Percentiles rank a stretch among this genome's conserved stretches.
phyloP scores from a whole-genome alignment of 2,888 invertebrate genomes.

The Metopia argyrocephala region DNA sequence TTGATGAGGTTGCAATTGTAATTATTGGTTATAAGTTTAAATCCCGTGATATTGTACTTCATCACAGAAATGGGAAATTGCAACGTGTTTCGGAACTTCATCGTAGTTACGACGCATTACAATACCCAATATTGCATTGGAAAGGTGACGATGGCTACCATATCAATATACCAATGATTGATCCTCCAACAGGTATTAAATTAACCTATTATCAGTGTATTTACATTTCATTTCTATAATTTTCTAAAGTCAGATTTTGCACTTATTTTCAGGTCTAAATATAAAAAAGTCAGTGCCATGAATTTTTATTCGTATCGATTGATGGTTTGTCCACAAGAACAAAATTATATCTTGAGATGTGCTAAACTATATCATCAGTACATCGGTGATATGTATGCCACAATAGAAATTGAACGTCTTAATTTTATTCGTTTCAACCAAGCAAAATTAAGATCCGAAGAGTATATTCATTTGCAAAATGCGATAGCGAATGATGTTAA shows the following conservation, averaged over 20 bases:
- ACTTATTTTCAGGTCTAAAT: constrained; percentile 20
- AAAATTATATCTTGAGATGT: constrained; percentile 30
- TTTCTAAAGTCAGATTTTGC: constrained; percentile 8
- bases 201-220: constrained; percentile 4
- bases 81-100: constrained; percentile 46
- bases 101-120: constrained; percentile 32
- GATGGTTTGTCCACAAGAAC: constrained; percentile 49
- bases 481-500: too few relatives aligned
- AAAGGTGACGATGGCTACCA: constrained; percentile 55
- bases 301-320: constrained; percentile 53
- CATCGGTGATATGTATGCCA: constrained; percentile 74
- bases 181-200: constrained; percentile 46
- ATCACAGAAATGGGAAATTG: constrained; percentile 51
- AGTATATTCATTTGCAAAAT: constrained; percentile 73
- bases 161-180: constrained; percentile 29
- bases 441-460: constrained; percentile 38
- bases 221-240: constrained; percentile 12
- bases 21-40: constrained; percentile 70
- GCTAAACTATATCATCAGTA: constrained; percentile 61
- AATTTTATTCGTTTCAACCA: constrained; percentile 71
- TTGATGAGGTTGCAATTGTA: constrained; percentile 72
- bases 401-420: constrained; percentile 73
- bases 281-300: constrained; percentile 46
- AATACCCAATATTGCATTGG: constrained; percentile 45
- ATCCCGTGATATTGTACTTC: constrained; percentile 70